Conservation (phyloP, 2,888 invertebrate species). For the Esperia sulphurella region DNA sequence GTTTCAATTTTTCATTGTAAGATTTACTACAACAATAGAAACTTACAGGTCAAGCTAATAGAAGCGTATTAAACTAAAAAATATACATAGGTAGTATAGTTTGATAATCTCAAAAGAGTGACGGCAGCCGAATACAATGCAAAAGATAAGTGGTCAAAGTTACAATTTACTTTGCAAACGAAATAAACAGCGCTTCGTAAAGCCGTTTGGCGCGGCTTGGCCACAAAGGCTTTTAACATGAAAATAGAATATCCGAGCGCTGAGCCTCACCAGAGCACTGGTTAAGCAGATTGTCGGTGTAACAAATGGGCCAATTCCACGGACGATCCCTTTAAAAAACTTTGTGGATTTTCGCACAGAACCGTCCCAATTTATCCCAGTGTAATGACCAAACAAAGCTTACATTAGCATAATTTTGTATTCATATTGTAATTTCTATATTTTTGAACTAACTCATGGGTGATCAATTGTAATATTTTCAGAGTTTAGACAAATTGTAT, state of each 20-base stretch:
- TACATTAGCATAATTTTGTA: slow-evolving; percentile 3
- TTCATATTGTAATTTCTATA: neutral
- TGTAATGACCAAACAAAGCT: slow-evolving; percentile 5
- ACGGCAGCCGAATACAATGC: too few species aligned
- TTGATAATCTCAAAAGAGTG: too few species aligned
- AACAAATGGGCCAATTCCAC: slow-evolving; percentile 44
- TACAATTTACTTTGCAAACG: slow-evolving; percentile 7
- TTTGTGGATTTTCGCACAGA: slow-evolving; percentile 11
- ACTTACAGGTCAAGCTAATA: too few species aligned
- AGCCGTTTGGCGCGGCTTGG: slow-evolving; percentile 5
- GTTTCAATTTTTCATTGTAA: too few species aligned
- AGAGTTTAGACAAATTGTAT: too few species aligned
- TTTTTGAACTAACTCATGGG: too few species aligned
- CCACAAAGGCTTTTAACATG: slow-evolving; percentile 21
- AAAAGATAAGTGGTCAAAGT: slow-evolving; percentile 1
- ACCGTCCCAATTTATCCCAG: neutral
- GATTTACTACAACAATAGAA: too few species aligned
- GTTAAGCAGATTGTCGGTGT: slow-evolving; percentile 32
- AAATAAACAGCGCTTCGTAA: slow-evolving; percentile 9
- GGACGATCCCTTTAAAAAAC: slow-evolving; percentile 30
- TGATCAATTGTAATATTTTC: too few species aligned
- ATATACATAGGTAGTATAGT: too few species aligned
- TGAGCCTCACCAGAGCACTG: slow-evolving; percentile 17
- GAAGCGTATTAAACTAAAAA: too few species aligned
- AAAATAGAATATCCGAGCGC: slow-evolving; percentile 22